Conservation (phyloP, 2,797 vertebrate genomes). For the Toxotes lorentzi region DNA sequence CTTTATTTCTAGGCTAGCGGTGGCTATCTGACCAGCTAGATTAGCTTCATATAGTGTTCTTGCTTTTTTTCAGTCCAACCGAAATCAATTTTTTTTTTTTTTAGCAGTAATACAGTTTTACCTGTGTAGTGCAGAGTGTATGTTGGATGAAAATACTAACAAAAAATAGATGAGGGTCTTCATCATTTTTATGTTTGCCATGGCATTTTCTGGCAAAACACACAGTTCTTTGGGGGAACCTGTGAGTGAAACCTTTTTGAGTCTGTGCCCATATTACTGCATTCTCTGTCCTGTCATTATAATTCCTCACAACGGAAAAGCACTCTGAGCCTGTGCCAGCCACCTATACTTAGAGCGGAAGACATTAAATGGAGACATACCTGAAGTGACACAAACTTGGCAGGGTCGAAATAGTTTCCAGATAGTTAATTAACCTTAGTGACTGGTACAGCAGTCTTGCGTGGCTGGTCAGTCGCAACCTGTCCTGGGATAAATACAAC, state of each 20-base stretch:
- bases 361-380: constrained; percentile 83
- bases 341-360: constrained; percentile 76
- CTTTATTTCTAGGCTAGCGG: no score
- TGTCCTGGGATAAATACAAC: constrained; percentile 76
- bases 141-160: constrained; percentile 38
- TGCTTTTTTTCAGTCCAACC: not conserved
- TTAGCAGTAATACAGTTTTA: no score
- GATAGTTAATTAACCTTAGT: constrained; percentile 84
- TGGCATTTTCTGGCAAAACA: constrained; percentile 51
- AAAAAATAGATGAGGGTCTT: constrained; percentile 35
- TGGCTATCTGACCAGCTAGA: not conserved
- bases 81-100: not conserved
- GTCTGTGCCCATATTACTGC: constrained; percentile 60
- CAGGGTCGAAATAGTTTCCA: constrained; percentile 82
- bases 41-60: not conserved
- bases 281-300: constrained; percentile 72
- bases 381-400: constrained; percentile 87
- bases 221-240: constrained; percentile 37
- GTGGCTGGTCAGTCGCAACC: constrained; percentile 70
- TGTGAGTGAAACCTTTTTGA: constrained; percentile 57
- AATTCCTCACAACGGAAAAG: constrained; percentile 75
- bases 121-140: not conserved
- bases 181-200: constrained; percentile 35
- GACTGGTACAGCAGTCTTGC: constrained; percentile 63
- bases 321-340: constrained; percentile 72